phyloP scores from a whole-genome alignment of 2,797 vertebrate species.

The Pangasius mekongensis region DNA sequence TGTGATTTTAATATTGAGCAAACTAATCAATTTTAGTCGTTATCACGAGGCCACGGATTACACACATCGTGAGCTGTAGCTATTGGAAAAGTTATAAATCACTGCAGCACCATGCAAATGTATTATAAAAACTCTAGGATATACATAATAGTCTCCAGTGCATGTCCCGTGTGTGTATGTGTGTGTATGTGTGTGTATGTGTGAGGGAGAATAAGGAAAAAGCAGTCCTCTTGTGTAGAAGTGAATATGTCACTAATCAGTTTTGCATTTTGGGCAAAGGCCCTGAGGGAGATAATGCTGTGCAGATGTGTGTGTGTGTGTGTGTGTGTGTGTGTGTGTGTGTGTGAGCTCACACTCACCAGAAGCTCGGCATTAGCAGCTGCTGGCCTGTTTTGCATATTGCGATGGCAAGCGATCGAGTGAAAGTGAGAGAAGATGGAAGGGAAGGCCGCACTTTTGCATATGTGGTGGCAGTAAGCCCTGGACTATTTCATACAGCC shows the following conservation, averaged over 20 bases:
- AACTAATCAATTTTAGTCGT: neutral
- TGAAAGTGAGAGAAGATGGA: conserved; percentile 57
- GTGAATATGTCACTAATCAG: conserved; percentile 51
- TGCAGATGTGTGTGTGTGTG: conserved; percentile 40
- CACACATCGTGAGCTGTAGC: neutral
- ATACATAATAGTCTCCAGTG: conserved; percentile 22
- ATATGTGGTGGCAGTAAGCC: conserved; percentile 66
- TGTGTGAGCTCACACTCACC: conserved; percentile 64
- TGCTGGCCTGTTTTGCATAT: conserved; percentile 73
- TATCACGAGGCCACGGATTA: neutral
- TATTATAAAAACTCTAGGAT: conserved; percentile 4
- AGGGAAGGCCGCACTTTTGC: conserved; percentile 68
- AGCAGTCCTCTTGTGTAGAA: conserved; percentile 35
- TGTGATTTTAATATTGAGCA: neutral
- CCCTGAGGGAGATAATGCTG: conserved; percentile 40
- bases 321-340: conserved; percentile 21
- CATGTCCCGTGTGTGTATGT: conserved; percentile 20
- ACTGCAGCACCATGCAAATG: conserved; percentile 4
- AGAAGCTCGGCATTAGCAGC: conserved; percentile 73
- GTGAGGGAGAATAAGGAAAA: conserved; percentile 12
- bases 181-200: conserved; percentile 28
- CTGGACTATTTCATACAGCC: conserved; percentile 17
- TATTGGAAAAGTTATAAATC: conserved; percentile 13
- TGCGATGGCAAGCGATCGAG: conserved; percentile 40
- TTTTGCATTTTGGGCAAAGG: conserved; percentile 55